Evolutionary conservation across 2,113 vertebrate species (phyloP), one percentile per base, ranked within the genome.

Genomic region (Pelmatolapia mariae): DNA sequence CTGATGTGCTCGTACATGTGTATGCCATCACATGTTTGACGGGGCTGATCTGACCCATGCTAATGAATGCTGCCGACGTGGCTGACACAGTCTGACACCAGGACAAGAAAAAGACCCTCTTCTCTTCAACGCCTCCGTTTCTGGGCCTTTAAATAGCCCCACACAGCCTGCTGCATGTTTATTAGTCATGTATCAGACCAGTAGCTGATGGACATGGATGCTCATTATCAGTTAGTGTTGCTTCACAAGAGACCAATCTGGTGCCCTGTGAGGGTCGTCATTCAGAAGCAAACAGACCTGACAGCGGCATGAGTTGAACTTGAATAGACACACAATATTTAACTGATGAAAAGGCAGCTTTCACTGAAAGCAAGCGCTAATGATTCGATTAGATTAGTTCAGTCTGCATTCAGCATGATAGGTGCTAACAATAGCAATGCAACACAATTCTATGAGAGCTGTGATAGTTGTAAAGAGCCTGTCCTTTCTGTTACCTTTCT

Each of bases 21-120:
- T 57, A 29, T 45, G 13, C 86, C 80, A 71, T 80, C 84, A 82
- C 68, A 76, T 11, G 83, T 93, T 90, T 92, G 91, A 93, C 80
- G 80, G 87, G 33, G 9, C 81, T 80, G 84, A 87, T 94, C 84
- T 91, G 89, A 94, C 87, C 85, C 88, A 40, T 89, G 88, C 86
- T 91, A 92, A 94, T 95, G 93, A 93, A 89, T 47, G 84, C 50
- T 84, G 89, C 78, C 86, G 78, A 78, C 36, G 63, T 83, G 54
- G 33, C 97, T 53, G 97, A 98, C 94, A 97, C 97, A 81, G 61
- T 96, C 96, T 93, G 98, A 98, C 90, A 97, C 96, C 59, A 95
- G 91, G 94, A 96, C 95, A 93, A 93, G 94, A 95, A 95, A 95
- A 96, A 95, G 91, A 95, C 95, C 92, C 89, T 89, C 90, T 92